Conservation (phyloP, 2,113 vertebrate genomes). For the Leuciscus idus region DNA sequence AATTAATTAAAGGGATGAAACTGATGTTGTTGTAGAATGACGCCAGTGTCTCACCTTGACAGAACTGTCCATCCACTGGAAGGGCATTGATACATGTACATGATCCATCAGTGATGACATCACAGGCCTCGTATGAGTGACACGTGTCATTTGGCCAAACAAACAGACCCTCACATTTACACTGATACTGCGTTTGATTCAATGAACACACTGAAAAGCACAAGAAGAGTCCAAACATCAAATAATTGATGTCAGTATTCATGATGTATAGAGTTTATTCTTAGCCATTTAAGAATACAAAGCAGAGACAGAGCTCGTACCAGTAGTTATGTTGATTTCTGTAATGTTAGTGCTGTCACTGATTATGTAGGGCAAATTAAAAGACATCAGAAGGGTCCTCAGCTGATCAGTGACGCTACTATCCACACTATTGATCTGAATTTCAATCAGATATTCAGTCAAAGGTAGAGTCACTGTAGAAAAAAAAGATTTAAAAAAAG, state of each 20-base stretch:
- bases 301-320: constrained; percentile 42
- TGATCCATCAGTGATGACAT: too few relatives aligned
- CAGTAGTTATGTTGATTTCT: constrained; percentile 56
- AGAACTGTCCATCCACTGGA: background rate
- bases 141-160: too few relatives aligned
- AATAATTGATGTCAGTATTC: background rate
- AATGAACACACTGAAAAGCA: background rate
- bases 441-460: constrained; percentile 55
- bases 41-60: constrained; percentile 32
- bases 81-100: too few relatives aligned
- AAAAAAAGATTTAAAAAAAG: background rate
- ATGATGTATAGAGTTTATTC: background rate
- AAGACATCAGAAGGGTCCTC: background rate
- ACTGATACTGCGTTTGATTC: too few relatives aligned
- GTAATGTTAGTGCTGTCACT: constrained; percentile 42
- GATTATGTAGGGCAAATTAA: constrained; percentile 41
- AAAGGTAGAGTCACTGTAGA: constrained; percentile 6
- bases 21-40: background rate
- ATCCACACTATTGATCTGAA: too few relatives aligned
- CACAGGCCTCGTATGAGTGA: too few relatives aligned
- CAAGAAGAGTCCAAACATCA: background rate
- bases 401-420: too few relatives aligned
- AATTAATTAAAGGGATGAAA: too few relatives aligned
- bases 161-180: too few relatives aligned
- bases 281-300: background rate